These are phyloP conservation scores for Colletes collaris DNA, from an alignment of 2,888 invertebrate species.

Conservation along the genomic window DNA sequence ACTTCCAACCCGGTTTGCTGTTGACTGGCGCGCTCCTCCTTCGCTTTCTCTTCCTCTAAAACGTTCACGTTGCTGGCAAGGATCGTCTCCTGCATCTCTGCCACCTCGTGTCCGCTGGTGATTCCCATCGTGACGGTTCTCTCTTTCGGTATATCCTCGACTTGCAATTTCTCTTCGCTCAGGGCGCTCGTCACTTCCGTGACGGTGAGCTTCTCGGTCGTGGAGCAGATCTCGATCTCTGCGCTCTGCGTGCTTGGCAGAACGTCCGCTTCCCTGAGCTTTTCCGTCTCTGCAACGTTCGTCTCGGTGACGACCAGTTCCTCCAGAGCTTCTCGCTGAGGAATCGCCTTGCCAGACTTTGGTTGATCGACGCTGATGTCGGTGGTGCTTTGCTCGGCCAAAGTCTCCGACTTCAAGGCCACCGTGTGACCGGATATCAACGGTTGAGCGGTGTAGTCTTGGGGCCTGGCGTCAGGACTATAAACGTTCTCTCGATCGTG, in stretches of 20 bases:
- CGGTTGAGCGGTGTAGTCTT: slow-evolving; percentile 76
- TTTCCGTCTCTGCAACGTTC: slow-evolving; percentile 83
- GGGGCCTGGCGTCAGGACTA: slow-evolving; percentile 70
- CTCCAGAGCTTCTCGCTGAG: slow-evolving; percentile 84
- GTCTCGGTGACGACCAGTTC: slow-evolving; percentile 83
- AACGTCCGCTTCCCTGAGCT: slow-evolving; percentile 82
- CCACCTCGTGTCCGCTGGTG: slow-evolving; percentile 76
- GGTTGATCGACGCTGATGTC: slow-evolving; percentile 72
- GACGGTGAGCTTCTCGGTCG: slow-evolving; percentile 74
- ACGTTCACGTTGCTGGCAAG: slow-evolving; percentile 70
- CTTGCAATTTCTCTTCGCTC: slow-evolving; percentile 72
- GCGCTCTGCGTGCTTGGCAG: slow-evolving; percentile 77
- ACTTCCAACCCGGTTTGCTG: slow-evolving; percentile 83
- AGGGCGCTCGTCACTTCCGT: slow-evolving; percentile 75
- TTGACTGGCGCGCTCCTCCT: slow-evolving; percentile 72
- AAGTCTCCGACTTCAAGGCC: slow-evolving; percentile 83
- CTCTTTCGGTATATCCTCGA: slow-evolving; percentile 68
- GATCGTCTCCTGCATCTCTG: slow-evolving; percentile 77
- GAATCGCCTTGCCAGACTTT: slow-evolving; percentile 78
- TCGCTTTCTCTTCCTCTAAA: slow-evolving; percentile 80
- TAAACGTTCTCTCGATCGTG: slow-evolving; percentile 78
- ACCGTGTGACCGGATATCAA: slow-evolving; percentile 83
- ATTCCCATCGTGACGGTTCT: slow-evolving; percentile 70
- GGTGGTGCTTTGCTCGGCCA: slow-evolving; percentile 67
- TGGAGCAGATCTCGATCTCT: slow-evolving; percentile 73